Conservation (phyloP, 1,140 invertebrate genomes). For the Spodoptera litura region DNA sequence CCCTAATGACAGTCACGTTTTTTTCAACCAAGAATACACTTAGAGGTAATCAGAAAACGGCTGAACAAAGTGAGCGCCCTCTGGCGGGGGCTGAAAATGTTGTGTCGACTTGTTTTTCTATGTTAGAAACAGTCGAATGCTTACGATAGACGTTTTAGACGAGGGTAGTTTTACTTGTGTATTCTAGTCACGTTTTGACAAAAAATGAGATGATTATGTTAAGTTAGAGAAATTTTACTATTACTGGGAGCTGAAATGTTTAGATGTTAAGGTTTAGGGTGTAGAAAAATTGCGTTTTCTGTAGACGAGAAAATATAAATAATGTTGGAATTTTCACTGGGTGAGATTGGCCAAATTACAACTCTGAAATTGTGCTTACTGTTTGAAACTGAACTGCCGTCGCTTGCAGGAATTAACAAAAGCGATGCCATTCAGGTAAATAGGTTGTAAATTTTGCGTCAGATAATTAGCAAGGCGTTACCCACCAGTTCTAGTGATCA, state of each 20-base stretch:
- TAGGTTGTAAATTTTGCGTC: no score
- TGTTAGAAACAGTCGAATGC: conserved; percentile 28
- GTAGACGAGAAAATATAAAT: background rate
- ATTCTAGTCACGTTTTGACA: conserved; percentile 31
- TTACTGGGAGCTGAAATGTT: conserved; percentile 31
- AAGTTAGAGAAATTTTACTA: conserved; percentile 38
- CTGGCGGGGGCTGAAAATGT: conserved; percentile 8
- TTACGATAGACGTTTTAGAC: conserved; percentile 7
- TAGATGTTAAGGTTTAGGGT: background rate
- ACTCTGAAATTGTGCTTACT: no score
- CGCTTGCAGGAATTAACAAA: no score
- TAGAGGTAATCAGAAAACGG: conserved; percentile 34
- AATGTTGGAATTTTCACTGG: background rate
- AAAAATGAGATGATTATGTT: conserved; percentile 43
- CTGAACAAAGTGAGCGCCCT: background rate
- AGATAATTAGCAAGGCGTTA: no score
- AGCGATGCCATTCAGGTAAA: no score
- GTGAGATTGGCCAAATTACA: no score
- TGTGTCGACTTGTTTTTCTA: conserved; percentile 28
- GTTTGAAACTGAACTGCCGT: no score
- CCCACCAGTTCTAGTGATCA: no score
- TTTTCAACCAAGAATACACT: conserved; percentile 39
- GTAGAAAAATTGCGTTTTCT: background rate
- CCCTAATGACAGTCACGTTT: conserved; percentile 68
- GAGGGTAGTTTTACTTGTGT: background rate